Conservation (phyloP, 2,113 vertebrate genomes). For the Amazona guildingii region DNA sequence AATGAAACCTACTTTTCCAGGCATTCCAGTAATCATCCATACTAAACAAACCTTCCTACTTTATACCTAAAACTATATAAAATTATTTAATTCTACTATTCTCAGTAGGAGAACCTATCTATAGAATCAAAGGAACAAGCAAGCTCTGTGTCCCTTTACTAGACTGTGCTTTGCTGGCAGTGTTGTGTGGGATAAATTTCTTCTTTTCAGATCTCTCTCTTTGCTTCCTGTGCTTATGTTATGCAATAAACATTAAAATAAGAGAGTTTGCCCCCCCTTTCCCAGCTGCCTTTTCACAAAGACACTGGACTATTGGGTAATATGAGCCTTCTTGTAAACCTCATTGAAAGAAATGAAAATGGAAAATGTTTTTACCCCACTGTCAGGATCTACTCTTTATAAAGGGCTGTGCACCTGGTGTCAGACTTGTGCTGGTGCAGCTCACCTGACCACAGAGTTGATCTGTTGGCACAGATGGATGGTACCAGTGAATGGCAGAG, state of each 20-base stretch:
- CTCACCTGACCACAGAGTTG: not conserved
- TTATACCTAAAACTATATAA: not conserved
- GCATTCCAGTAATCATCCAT: not conserved
- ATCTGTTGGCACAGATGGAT: fast-evolving
- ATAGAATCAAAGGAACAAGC: slow-evolving; percentile 15
- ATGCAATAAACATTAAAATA: slow-evolving; percentile 49
- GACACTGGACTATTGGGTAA: not conserved
- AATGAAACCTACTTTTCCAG: not conserved
- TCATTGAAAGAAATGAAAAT: not conserved
- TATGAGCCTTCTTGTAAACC: not conserved
- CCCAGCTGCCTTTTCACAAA: slow-evolving; percentile 19
- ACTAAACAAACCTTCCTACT: not conserved
- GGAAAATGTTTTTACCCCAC: not conserved
- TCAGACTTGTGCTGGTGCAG: not conserved
- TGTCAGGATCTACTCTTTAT: not conserved
- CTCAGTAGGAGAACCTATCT: not conserved
- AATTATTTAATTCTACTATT: not conserved
- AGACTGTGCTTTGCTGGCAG: slow-evolving; percentile 59
- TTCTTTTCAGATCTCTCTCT: slow-evolving; percentile 27
- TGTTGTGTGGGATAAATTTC: slow-evolving; percentile 59
- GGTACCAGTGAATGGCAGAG: not conserved
- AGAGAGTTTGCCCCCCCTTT: slow-evolving; percentile 16
- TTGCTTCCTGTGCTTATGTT: slow-evolving; percentile 52
- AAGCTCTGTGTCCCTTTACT: slow-evolving; percentile 20
- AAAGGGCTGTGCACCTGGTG: not conserved